Percentiles rank a stretch among this genome's conserved stretches.
Evolutionary conservation across 2,888 invertebrate genomes (phyloP).

Genomic region (Synanthedon tipuliformis): DNA sequence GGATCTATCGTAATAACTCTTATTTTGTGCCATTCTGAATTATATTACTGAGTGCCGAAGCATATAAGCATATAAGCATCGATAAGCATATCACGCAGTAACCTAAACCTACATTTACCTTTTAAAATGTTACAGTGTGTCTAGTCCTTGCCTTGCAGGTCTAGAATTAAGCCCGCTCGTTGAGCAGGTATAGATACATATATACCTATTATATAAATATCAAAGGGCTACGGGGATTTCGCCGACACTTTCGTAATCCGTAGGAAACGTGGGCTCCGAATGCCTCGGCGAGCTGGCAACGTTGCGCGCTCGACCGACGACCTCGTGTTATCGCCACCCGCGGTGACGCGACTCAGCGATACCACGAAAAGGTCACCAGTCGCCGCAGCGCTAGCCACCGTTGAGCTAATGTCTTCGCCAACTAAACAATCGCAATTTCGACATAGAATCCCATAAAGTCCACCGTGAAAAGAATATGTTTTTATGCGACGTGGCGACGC

Average conservation of each 20-base stretch:
- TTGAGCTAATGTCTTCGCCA: constrained; percentile 47
- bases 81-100: constrained; percentile 8
- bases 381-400: constrained; percentile 34
- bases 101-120: constrained; percentile 19
- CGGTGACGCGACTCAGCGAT: constrained; percentile 50
- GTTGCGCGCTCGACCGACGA: constrained; percentile 57
- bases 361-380: constrained; percentile 60
- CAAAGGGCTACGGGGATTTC: constrained; percentile 46
- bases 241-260: constrained; percentile 28
- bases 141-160: constrained; percentile 7
- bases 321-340: constrained; percentile 61
- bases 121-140: constrained; percentile 17
- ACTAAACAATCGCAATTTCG: constrained; percentile 55
- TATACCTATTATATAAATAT: constrained; percentile 29
- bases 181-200: constrained; percentile 15
- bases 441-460: constrained; percentile 48
- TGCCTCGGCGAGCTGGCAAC: constrained; percentile 55
- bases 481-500: constrained; percentile 22
- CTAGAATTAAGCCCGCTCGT: constrained; percentile 14
- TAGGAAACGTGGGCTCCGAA: constrained; percentile 23
- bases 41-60: neutral
- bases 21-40: constrained; percentile 19
- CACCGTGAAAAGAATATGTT: constrained; percentile 39
- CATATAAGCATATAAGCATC: neutral
- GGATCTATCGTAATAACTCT: constrained; percentile 18